Conservation (phyloP, 2,797 vertebrate species). For the Octomys mimax region DNA sequence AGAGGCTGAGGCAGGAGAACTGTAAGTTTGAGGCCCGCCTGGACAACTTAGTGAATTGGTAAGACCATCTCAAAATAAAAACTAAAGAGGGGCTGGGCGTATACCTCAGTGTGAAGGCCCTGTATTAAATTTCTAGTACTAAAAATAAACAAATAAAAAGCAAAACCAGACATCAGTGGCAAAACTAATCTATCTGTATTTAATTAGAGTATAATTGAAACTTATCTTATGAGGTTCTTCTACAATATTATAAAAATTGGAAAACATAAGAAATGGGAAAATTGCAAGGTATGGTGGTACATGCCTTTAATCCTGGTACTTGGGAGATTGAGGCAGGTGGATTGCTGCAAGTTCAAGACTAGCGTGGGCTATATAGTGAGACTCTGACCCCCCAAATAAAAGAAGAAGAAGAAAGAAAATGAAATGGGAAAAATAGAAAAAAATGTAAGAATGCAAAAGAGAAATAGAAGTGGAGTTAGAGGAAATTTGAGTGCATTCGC, state of each 20-base stretch:
- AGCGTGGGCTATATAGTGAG: background rate
- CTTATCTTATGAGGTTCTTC: background rate
- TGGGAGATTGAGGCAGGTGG: background rate
- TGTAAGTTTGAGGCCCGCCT: background rate
- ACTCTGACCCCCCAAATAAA: too few species aligned
- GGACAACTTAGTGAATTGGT: background rate
- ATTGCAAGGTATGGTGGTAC: background rate
- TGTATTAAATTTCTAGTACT: background rate
- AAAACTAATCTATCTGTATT: slow-evolving; percentile 53
- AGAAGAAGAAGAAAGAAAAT: too few species aligned
- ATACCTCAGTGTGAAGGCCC: background rate
- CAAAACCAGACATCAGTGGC: background rate
- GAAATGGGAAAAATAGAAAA: background rate
- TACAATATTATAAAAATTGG: background rate
- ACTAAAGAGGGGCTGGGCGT: background rate
- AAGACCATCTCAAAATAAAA: background rate
- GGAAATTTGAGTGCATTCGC: background rate
- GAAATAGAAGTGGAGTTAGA: background rate
- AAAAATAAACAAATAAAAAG: background rate
- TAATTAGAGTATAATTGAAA: background rate
- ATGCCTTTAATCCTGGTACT: background rate
- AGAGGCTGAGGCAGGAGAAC: background rate
- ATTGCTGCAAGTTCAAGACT: background rate
- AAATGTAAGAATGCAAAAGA: background rate
- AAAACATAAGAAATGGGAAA: background rate